Evolutionary conservation across 2,113 vertebrate species (phyloP).

Genomic region (Callocephalon fimbriatum): DNA sequence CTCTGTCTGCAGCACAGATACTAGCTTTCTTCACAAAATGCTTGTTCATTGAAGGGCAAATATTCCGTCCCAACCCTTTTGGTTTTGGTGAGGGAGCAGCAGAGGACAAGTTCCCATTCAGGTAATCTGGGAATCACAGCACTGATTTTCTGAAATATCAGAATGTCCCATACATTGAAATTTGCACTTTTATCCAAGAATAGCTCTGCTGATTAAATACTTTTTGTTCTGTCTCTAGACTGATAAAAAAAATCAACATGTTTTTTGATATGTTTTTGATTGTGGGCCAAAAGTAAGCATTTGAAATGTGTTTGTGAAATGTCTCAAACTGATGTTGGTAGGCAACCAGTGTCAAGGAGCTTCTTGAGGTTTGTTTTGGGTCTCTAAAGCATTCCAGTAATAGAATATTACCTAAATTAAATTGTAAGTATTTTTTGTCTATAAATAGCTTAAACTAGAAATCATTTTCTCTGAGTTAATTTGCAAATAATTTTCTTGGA

Average conservation of each 20-base stretch:
- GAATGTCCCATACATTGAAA: background rate
- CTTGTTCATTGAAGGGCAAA: background rate
- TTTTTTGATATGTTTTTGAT: background rate
- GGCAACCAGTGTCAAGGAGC: background rate
- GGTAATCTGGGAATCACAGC: background rate
- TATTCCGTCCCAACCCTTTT: background rate
- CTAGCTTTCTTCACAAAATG: background rate
- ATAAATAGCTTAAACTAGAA: background rate
- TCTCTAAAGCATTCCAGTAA: background rate
- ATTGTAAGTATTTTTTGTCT: background rate
- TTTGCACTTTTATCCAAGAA: background rate
- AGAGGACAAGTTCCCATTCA: background rate
- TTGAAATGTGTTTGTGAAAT: background rate
- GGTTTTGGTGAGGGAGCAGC: background rate
- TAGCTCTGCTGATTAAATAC: background rate
- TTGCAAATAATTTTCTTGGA: background rate
- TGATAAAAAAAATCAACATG: background rate
- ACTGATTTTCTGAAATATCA: background rate
- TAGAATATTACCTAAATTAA: background rate
- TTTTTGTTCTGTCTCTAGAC: background rate
- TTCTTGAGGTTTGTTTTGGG: background rate
- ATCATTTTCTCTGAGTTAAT: background rate
- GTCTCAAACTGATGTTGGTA: background rate
- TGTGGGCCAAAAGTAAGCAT: background rate
- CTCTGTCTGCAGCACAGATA: fast-evolving